Conservation (phyloP, 1,140 invertebrate genomes). For the Dendroctonus ponderosae region DNA sequence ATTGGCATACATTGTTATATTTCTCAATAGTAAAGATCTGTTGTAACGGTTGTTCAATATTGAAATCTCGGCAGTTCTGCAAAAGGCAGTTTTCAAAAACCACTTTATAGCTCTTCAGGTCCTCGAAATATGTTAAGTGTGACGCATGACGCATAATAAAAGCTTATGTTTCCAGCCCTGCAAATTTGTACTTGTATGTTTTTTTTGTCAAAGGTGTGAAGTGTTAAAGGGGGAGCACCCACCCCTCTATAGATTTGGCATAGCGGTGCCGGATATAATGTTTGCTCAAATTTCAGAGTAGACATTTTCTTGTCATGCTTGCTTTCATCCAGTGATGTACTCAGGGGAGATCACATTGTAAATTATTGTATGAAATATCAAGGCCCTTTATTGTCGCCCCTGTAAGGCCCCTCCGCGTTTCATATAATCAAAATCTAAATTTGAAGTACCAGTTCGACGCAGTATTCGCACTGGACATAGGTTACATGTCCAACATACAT, state of each 20-base stretch:
- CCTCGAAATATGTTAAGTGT: not conserved
- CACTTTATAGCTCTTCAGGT: not conserved
- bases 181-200: conserved; percentile 20
- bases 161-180: conserved; percentile 12
- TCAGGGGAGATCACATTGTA: not conserved
- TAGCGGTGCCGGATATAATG: conserved; percentile 15
- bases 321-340: conserved; percentile 3
- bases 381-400: too few species aligned
- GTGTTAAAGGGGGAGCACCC: conserved; percentile 13
- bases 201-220: conserved; percentile 19
- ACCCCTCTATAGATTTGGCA: conserved; percentile 24
- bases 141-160: conserved; percentile 11
- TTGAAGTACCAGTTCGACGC: too few species aligned
- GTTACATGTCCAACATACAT: too few species aligned
- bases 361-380: too few species aligned
- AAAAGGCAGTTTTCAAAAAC: too few species aligned
- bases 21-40: too few species aligned
- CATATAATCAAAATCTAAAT: too few species aligned
- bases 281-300: conserved; percentile 28
- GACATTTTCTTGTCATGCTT: conserved; percentile 12
- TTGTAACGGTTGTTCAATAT: too few species aligned
- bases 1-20: too few species aligned
- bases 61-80: too few species aligned
- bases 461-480: too few species aligned
- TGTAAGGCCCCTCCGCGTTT: too few species aligned